Base-by-base conservation (phyloP, 2,888 invertebrate species). In the Ischnura elegans region DNA sequence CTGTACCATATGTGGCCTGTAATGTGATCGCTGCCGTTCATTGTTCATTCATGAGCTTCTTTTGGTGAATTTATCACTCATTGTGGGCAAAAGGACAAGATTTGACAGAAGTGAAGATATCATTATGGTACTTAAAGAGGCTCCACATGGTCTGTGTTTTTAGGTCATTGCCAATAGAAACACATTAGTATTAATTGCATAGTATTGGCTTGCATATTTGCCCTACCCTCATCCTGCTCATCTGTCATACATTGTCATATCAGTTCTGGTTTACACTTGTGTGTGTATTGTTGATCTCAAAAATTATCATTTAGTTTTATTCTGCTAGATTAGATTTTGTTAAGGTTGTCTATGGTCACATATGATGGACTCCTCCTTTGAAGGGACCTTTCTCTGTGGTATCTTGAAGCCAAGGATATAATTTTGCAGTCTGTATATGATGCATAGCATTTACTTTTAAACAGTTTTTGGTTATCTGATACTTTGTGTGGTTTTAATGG, bases 161-260 rank as follows among this genome's bases (percentile, higher is more conserved):
- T 90, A 36, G 61, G 45, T 61, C 36, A 66, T 90, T 61, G 61
- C 55, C 87, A 87, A 55, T 87, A 51, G 55, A 29, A 42, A 45
- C 90, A 61, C 43, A 36, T 61, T 90, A 90, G 90, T 90, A 90
- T 90, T 90, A 61, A 55, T 90, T 61, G 61, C 55, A 61, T 90
- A 90, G 90, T 90, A 90, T 90, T 90, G 42, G 90, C 61, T 90
- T 61, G 61, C n/a, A 90, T 90, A 76, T 76, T 76, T 76, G 76
- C 76, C 76, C 43, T 55, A 13, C 90, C 55, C 61, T 66, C 43
- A 25, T 66, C 43, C 43, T 90, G 43, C 10, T 90, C 90, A 61
- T 90, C 61, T 66, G 10, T 66, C 43, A 66, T 61, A 61, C 61
- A 43, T 66, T 66, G 43, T 90, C 61, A 61, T 8, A 66, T 90